Base-by-base conservation (phyloP, 1,140 invertebrate genomes). In the Pseudobourletiella spinata region DNA sequence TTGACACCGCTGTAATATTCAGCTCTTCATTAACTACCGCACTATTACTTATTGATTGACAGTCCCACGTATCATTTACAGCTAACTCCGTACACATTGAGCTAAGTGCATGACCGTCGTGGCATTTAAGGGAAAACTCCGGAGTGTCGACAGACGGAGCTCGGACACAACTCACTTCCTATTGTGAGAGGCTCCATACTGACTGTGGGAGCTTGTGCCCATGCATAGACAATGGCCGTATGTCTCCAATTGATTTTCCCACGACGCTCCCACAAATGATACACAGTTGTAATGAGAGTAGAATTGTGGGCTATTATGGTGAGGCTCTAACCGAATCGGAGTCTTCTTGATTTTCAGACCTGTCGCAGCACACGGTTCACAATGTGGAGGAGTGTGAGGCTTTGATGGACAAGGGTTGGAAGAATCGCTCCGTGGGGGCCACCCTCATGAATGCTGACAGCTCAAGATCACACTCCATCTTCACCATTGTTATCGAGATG, bases 401-500 rank as follows among this genome's bases (percentile, higher is more conserved):
- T 8, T 75, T 91, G 20, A 89, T 91, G 80, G 81, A 83, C 16
- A 76, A 79, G 56, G 89, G 89, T 0, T 88, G 87, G 78, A 81
- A 80, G 32, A 86, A 88, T 71, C 76, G 89, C 64, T 79, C 86
- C 0, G 83, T 84, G 0, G 88, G 88, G 0, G 84, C 86, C 0
- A 91, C 89, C 0, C 79, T 88, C 35, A 91, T 91, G 89, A 91
- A 91, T 73, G 84, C 86, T 0, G 87, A 89, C 61, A 66, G 64
- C 39, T 70, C 68, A n/a, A 79, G 93, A 6, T 83, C 81, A 61
- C 92, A 96, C 74, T 91, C 90, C n/a, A 94, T 96, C 58, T 90
- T 96, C 72, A 91, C 87, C 0, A 84, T 96, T 57, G 85, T 84
- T 46, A 76, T 95, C 15, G 92, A 96, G 75, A 87, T 87, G 77